Evolutionary conservation across 2,797 vertebrate genomes (phyloP).

Genomic region (Nyctalus aviator): DNA sequence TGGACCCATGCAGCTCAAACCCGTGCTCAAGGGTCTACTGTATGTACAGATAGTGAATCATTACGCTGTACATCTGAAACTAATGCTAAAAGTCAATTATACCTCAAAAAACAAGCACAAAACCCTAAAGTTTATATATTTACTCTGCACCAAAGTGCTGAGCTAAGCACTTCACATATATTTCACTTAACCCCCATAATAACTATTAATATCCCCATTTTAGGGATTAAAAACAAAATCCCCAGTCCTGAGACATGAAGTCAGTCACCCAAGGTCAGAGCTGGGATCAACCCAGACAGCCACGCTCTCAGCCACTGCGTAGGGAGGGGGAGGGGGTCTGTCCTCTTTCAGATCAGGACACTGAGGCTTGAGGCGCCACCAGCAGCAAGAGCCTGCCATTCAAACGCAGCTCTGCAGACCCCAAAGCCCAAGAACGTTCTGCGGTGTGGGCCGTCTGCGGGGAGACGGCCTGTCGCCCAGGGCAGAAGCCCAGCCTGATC

Average conservation of each 20-base stretch:
- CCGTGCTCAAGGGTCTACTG: background rate
- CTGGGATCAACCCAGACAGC: background rate
- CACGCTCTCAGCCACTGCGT: background rate
- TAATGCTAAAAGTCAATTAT: background rate
- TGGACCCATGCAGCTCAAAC: background rate
- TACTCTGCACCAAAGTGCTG: background rate
- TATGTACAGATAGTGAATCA: background rate
- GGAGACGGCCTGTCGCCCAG: background rate
- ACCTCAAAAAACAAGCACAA: background rate
- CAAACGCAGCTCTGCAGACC: background rate
- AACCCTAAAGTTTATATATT: background rate
- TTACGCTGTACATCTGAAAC: background rate
- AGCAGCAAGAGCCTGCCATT: background rate
- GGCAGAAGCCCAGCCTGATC: background rate
- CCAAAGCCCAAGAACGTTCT: background rate
- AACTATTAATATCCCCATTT: background rate
- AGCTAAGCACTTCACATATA: background rate
- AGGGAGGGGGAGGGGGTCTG: background rate
- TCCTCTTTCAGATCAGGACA: background rate
- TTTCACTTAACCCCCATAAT: background rate
- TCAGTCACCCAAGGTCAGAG: background rate
- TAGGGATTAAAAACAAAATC: background rate
- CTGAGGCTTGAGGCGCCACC: background rate
- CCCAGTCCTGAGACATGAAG: background rate
- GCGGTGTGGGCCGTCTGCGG: background rate